Percentiles rank a stretch among this genome's conserved stretches.
phyloP scores from a whole-genome alignment of 1,140 invertebrate species.

The Aphaenogaster floridana region DNA sequence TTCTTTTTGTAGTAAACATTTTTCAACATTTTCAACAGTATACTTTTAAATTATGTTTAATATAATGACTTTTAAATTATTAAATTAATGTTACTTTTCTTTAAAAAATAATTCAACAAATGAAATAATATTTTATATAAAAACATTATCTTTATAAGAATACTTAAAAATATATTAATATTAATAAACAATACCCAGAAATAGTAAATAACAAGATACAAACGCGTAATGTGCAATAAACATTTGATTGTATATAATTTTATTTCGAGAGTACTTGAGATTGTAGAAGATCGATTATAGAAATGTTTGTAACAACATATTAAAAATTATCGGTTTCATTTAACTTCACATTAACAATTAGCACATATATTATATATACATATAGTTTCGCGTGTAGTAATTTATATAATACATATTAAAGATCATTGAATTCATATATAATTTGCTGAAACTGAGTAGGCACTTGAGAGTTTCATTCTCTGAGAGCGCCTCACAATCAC shows the following conservation, averaged over 20 bases:
- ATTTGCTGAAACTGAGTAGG: slow-evolving; percentile 24
- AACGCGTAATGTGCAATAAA: slow-evolving; percentile 13
- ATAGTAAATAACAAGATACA: slow-evolving; percentile 14
- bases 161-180: background rate
- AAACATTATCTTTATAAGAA: background rate
- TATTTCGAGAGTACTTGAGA: slow-evolving; percentile 18
- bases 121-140: background rate
- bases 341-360: slow-evolving; percentile 23
- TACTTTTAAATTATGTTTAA: background rate
- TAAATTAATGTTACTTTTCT: slow-evolving; percentile 1
- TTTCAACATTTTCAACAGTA: background rate
- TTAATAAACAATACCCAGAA: slow-evolving; percentile 23
- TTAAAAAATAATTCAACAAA: background rate
- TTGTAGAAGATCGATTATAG: slow-evolving; percentile 28
- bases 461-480: slow-evolving; percentile 21
- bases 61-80: background rate
- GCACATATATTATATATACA: slow-evolving; percentile 13
- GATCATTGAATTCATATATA: slow-evolving; percentile 27
- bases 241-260: slow-evolving; percentile 22
- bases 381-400: slow-evolving; percentile 1
- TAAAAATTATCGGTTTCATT: slow-evolving; percentile 33
- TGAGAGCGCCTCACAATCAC: background rate
- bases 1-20: background rate
- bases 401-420: slow-evolving; percentile 33
- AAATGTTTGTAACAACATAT: slow-evolving; percentile 40